Evolutionary conservation across 35 echinoderm and acorn worm species (phyloP).

Genomic region (Chiridota heheva): DNA sequence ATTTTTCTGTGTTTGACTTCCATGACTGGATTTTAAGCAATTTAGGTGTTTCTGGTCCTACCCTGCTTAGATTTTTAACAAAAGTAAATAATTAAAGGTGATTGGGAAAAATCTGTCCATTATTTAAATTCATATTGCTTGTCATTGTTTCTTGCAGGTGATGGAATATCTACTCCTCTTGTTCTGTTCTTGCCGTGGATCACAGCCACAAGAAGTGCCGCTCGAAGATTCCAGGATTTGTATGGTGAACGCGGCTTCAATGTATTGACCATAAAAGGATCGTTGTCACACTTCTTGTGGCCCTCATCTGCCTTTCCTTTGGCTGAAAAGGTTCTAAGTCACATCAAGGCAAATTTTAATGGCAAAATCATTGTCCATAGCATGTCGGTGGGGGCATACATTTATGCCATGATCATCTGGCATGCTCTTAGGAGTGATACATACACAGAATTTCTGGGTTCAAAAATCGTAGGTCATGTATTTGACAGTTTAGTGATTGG

Average conservation of each 20-base stretch:
- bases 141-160: conserved; percentile 15
- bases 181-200: conserved; percentile 28
- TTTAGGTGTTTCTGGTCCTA: no score
- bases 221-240: conserved; percentile 47
- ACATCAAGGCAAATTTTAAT: conserved; percentile 5
- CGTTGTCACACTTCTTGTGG: conserved; percentile 46
- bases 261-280: conserved; percentile 53
- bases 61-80: no score
- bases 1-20: no score
- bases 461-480: conserved; percentile 53
- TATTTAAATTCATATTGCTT: no score
- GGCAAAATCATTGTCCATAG: conserved; percentile 53
- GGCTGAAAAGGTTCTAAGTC: conserved; percentile 31
- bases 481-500: conserved; percentile 71
- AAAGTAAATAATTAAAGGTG: no score
- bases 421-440: background rate
- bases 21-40: no score
- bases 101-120: no score
- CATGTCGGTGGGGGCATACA: conserved; percentile 67
- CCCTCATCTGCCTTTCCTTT: conserved; percentile 40
- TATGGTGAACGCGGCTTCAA: conserved; percentile 68
- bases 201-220: background rate
- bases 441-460: background rate
- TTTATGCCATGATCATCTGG: conserved; percentile 42
- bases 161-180: conserved; percentile 14